Conservation (phyloP, 1,140 invertebrate species). For the Aphelenchoides avenae region DNA sequence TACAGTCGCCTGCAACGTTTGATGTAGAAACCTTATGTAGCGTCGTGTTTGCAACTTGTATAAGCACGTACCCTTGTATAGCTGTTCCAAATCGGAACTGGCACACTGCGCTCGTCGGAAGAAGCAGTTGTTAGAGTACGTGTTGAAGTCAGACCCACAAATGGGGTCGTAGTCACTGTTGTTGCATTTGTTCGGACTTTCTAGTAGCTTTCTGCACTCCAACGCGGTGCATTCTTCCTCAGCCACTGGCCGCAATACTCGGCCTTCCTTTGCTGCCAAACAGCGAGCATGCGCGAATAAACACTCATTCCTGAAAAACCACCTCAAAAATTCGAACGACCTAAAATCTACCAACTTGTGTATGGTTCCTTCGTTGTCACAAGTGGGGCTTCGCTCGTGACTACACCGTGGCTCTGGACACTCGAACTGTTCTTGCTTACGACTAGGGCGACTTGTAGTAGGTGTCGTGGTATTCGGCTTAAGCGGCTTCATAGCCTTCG, state of each 20-base stretch:
- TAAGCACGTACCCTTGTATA: conserved; percentile 34
- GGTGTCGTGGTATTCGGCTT: too few relatives aligned
- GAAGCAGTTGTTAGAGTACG: conserved; percentile 35
- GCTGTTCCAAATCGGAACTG: conserved; percentile 30
- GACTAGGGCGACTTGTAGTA: too few relatives aligned
- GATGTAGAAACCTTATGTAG: neutral
- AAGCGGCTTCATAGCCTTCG: too few relatives aligned
- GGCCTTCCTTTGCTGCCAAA: conserved; percentile 31
- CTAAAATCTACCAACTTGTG: conserved; percentile 30
- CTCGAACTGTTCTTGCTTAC: too few relatives aligned
- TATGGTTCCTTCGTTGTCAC: conserved; percentile 28
- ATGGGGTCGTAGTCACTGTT: conserved; percentile 27
- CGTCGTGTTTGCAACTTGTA: neutral
- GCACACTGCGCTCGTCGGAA: conserved; percentile 37
- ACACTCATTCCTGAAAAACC: conserved; percentile 34
- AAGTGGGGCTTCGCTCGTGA: conserved; percentile 21
- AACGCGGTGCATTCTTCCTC: conserved; percentile 28
- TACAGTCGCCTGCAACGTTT: conserved; percentile 34
- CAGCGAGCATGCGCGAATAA: conserved; percentile 39
- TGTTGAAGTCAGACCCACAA: conserved; percentile 40
- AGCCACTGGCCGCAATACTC: conserved; percentile 21
- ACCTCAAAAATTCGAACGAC: neutral
- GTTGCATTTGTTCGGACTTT: conserved; percentile 10
- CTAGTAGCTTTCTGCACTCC: conserved; percentile 15
- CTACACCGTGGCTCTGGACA: conserved; percentile 12